Conservation (phyloP, 1,140 invertebrate genomes). For the Macrosteles quadrilineatus region DNA sequence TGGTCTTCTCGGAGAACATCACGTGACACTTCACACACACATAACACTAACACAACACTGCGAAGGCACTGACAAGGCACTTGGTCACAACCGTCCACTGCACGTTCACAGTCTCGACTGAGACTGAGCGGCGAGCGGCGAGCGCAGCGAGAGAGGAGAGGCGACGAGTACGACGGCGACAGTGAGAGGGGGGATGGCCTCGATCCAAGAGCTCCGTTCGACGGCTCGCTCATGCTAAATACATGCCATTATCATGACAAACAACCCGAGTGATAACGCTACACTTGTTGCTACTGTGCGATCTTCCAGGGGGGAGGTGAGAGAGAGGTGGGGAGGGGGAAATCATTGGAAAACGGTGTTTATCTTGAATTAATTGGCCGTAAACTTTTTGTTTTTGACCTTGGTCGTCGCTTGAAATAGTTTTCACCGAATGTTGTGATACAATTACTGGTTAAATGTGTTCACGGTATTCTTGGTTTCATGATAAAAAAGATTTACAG, state of each 20-base stretch:
- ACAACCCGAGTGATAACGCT: constrained; percentile 17
- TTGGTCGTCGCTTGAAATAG: too few relatives aligned
- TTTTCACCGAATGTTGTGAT: too few relatives aligned
- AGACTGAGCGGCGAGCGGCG: background rate
- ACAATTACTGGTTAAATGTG: too few relatives aligned
- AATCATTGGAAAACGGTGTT: too few relatives aligned
- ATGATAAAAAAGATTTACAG: too few relatives aligned
- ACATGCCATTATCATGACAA: constrained; percentile 26
- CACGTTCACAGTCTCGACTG: background rate
- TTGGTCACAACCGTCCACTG: background rate
- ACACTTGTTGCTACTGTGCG: constrained; percentile 18
- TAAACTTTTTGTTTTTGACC: too few relatives aligned
- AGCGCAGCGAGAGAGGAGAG: background rate
- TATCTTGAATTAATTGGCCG: too few relatives aligned
- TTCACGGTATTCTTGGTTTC: too few relatives aligned
- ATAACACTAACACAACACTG: background rate
- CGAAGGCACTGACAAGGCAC: background rate
- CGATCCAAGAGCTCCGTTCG: constrained; percentile 1
- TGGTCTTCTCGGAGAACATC: constrained; percentile 31
- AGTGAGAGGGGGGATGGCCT: constrained; percentile 4
- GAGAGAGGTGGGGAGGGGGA: too few relatives aligned
- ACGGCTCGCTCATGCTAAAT: constrained; percentile 1
- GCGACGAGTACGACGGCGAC: background rate
- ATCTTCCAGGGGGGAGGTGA: too few relatives aligned
- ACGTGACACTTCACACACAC: background rate